phyloP scores from a whole-genome alignment of 2,888 invertebrate species.

The Alloscopus bannaensis region DNA sequence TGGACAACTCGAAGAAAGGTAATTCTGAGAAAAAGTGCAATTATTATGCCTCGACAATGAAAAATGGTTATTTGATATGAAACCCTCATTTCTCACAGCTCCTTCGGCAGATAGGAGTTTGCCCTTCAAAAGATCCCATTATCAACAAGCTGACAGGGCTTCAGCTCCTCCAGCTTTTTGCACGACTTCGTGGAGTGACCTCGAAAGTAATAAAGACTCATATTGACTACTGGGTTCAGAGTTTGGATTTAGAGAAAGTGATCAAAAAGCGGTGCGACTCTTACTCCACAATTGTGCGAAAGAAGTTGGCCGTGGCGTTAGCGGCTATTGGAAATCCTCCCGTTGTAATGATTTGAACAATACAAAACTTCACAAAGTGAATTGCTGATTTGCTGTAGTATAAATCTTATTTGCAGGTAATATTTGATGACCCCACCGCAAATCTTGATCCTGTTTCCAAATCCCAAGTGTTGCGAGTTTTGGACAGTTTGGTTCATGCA shows the following conservation, averaged over 20 bases:
- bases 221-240: constrained; percentile 40
- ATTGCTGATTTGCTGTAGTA: too few relatives aligned
- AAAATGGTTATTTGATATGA: too few relatives aligned
- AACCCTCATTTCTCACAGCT: constrained; percentile 20
- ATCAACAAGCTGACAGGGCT: constrained; percentile 36
- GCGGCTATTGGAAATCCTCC: constrained; percentile 56
- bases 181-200: constrained; percentile 49
- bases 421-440: constrained; percentile 53
- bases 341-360: too few relatives aligned
- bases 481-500: constrained; percentile 16
- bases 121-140: constrained; percentile 20
- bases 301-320: constrained; percentile 44
- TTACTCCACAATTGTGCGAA: constrained; percentile 33
- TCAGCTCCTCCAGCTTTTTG: constrained; percentile 50
- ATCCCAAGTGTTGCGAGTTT: constrained; percentile 16
- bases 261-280: constrained; percentile 31
- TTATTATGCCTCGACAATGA: background rate
- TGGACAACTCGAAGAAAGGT: constrained; percentile 31
- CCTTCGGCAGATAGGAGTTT: constrained; percentile 38
- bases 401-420: too few relatives aligned
- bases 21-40: too few relatives aligned
- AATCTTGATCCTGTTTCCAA: constrained; percentile 44
- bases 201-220: constrained; percentile 4
- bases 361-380: too few relatives aligned
- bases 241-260: constrained; percentile 21